A percentile compares a stretch with the other conserved stretches of the same genome.
phyloP scores from a whole-genome alignment of 2,888 invertebrate genomes.

The Helobdella robusta region DNA sequence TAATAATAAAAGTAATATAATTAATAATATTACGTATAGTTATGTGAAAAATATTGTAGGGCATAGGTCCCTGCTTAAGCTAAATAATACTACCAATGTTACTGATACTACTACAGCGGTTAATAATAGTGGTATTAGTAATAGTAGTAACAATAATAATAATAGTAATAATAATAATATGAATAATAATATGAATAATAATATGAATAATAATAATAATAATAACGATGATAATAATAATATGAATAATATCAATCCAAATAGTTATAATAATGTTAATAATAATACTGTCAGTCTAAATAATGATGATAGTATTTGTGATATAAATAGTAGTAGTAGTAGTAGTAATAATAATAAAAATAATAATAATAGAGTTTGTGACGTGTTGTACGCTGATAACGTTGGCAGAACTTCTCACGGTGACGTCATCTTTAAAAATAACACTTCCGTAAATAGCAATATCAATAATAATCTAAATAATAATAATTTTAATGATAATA shows the following conservation, averaged over 20 bases:
- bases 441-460: not conserved
- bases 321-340: not conserved
- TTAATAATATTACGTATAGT: conserved; percentile 6
- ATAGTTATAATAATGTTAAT: not conserved
- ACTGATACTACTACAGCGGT: conserved; percentile 5
- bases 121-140: conserved; percentile 7
- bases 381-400: not conserved
- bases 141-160: conserved; percentile 10
- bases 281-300: not conserved
- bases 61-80: not conserved
- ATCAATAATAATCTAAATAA: not conserved
- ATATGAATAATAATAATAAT: conserved; percentile 10
- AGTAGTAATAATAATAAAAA: not conserved
- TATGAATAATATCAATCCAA: not conserved
- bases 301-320: conserved; percentile 5
- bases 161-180: conserved; percentile 12
- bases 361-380: not conserved
- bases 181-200: conserved; percentile 9
- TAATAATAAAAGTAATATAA: conserved; percentile 8
- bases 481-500: not conserved
- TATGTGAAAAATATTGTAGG: not conserved
- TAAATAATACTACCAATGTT: conserved; percentile 7
- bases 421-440: not conserved
- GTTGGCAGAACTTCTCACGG: not conserved
- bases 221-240: conserved; percentile 9